A percentile compares a stretch with the other conserved stretches of the same genome.
Conservation (phyloP, 2,888 invertebrate species). For the Euzophera pinguis region DNA sequence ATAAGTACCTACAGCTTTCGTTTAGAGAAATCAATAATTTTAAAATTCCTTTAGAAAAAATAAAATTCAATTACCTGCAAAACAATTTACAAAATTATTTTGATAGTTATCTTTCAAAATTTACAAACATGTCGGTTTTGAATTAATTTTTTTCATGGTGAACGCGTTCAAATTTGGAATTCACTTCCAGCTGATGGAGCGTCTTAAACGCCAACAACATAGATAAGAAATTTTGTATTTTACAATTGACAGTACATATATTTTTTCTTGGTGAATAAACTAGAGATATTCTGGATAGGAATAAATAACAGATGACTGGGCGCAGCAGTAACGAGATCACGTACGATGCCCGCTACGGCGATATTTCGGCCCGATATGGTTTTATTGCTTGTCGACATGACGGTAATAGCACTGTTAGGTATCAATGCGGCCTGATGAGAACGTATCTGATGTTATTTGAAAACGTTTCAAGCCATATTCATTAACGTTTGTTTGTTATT, state of each 20-base stretch:
- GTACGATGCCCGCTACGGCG: slow-evolving; percentile 31
- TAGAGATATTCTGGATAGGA: slow-evolving; percentile 14
- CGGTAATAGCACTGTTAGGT: slow-evolving; percentile 24
- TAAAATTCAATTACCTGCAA: no score
- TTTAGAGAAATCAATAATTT: background rate
- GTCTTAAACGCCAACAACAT: no score
- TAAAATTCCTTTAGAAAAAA: background rate
- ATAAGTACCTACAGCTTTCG: background rate
- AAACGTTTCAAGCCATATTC: background rate
- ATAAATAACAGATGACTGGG: slow-evolving; percentile 31
- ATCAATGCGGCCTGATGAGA: slow-evolving; percentile 21
- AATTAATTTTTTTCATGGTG: no score
- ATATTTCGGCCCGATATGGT: slow-evolving; percentile 42
- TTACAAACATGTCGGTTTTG: no score
- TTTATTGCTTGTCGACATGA: slow-evolving; percentile 41
- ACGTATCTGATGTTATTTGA: background rate
- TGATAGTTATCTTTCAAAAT: no score
- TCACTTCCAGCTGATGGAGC: no score
- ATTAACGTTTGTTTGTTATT: background rate
- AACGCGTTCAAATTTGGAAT: no score
- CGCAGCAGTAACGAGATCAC: slow-evolving; percentile 45
- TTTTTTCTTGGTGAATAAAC: no score
- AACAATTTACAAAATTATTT: no score
- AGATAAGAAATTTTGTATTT: no score
- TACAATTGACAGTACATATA: no score